These are phyloP conservation scores for Herpetotheres cachinnans DNA, from an alignment of 2,113 vertebrate genomes.

Conservation along the genomic window DNA sequence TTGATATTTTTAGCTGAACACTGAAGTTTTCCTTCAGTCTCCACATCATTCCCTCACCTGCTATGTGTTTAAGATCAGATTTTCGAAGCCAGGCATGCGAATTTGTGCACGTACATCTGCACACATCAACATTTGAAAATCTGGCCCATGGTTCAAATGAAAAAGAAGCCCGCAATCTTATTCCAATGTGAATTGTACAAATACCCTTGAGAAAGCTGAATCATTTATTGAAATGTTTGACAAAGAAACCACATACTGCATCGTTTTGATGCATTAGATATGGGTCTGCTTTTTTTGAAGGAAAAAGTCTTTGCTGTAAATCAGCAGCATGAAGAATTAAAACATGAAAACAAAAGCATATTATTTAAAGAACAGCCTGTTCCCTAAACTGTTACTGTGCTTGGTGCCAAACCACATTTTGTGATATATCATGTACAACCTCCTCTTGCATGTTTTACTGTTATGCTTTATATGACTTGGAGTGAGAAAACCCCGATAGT, in stretches of 20 bases:
- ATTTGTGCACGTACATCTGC: background rate
- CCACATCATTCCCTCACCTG: background rate
- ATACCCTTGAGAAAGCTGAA: background rate
- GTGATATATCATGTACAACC: conserved; percentile 52
- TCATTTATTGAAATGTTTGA: conserved; percentile 42
- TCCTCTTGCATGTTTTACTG: conserved; percentile 32
- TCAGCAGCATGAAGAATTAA: conserved; percentile 44
- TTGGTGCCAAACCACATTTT: conserved; percentile 51
- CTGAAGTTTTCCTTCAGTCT: background rate
- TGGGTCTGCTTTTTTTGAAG: background rate
- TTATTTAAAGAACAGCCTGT: conserved; percentile 63
- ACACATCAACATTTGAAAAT: background rate
- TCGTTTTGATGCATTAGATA: conserved; percentile 30
- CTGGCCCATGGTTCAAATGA: background rate
- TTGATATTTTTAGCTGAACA: background rate
- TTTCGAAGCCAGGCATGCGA: background rate
- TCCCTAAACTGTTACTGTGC: conserved; percentile 52
- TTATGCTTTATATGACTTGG: conserved; percentile 6
- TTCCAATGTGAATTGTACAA: conserved; percentile 8
- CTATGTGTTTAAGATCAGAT: background rate
- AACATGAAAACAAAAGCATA: conserved; percentile 59
- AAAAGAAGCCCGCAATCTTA: background rate
- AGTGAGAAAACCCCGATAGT: conserved; percentile 12
- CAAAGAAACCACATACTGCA: conserved; percentile 4
- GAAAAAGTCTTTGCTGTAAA: conserved; percentile 35